Evolutionary conservation across 2,113 vertebrate genomes (phyloP), one percentile per base, ranked within the genome.

Genomic region (Tylochromis polylepis): DNA sequence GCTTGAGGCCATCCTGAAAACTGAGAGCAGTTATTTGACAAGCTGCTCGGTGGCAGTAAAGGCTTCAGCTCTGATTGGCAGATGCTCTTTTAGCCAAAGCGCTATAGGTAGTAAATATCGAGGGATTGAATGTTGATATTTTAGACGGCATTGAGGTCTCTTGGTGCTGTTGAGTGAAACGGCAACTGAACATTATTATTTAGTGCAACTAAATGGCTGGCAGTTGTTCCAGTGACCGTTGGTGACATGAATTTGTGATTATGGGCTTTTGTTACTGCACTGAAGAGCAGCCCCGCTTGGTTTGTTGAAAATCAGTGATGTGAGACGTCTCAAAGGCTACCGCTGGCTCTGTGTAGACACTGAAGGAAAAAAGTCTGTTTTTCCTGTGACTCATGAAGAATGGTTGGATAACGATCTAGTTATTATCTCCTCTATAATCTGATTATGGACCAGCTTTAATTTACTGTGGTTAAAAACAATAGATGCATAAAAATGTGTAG

Each of bases 201-300:
- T 79, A 70, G 81, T 27, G 53, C 41, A 58, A 8, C 38, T 36
- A 24, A 82, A 91, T 55, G 51, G 55, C 41, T 43, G 85, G 36
- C 82, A 22, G 24, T 86, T 91, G 77, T 75, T 27, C 84, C 43
- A 10, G 55, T 84, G 70, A 81, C 56, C 1, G 41, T 70, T 85
- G 49, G 51, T 22, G 75, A 86, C 83, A 82, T 29, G n/a, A 79
- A 24, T 59, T 53, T 79, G 72, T 67, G 60, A 8, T 81, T 46
- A n/a, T 24, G 57, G 58, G 55, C 77, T 84, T 87, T 84, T 86
- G 83, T 89, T 67, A 31, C 24, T 20, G 1, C 59, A 11, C 38
- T 75, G 79, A 59, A 38, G 27, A 31, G 27, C 70, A 53, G 72
- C 72, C 27, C 72, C 0, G 4, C 27, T 77, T 8, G 72, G 46